Percentiles rank a stretch among this genome's conserved stretches.
Evolutionary conservation across 2,888 invertebrate species (phyloP).

Genomic region (Petrolisthes cinctipes): DNA sequence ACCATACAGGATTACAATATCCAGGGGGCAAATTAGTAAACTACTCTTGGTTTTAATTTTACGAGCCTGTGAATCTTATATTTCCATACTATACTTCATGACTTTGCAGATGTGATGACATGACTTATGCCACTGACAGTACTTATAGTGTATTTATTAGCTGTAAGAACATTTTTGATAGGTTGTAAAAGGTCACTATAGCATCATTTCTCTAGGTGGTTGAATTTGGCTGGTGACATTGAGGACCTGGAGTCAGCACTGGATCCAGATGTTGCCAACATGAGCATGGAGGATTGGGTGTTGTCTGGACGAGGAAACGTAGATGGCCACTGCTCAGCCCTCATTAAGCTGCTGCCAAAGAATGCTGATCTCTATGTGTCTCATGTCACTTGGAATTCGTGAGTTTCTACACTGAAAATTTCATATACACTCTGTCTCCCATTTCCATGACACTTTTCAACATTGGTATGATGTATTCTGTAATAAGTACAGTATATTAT

Average conservation of each 20-base stretch:
- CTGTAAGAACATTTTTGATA: too few species aligned
- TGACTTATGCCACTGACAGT: background rate
- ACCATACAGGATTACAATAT: too few species aligned
- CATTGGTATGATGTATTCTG: too few species aligned
- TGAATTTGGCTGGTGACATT: conserved; percentile 83
- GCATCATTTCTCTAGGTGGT: conserved; percentile 73
- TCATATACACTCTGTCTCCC: too few species aligned
- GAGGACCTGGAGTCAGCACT: conserved; percentile 76
- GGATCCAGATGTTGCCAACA: conserved; percentile 20
- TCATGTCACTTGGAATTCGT: conserved; percentile 81
- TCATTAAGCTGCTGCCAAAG: conserved; percentile 77
- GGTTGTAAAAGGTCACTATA: too few species aligned
- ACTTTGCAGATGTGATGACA: too few species aligned
- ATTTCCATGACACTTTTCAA: too few species aligned
- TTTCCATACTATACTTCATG: too few species aligned
- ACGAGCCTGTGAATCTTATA: too few species aligned
- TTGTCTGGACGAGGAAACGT: conserved; percentile 68
- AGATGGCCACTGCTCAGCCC: conserved; percentile 77
- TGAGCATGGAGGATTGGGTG: conserved; percentile 34
- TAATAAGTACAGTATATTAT: too few species aligned
- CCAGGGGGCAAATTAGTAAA: too few species aligned
- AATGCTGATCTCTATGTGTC: conserved; percentile 78
- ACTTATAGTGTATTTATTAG: background rate
- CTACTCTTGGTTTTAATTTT: background rate
- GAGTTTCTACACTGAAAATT: conserved; percentile 11